These are phyloP conservation scores for Sander lucioperca DNA, from an alignment of 2,113 vertebrate genomes.

Conservation along the genomic window DNA sequence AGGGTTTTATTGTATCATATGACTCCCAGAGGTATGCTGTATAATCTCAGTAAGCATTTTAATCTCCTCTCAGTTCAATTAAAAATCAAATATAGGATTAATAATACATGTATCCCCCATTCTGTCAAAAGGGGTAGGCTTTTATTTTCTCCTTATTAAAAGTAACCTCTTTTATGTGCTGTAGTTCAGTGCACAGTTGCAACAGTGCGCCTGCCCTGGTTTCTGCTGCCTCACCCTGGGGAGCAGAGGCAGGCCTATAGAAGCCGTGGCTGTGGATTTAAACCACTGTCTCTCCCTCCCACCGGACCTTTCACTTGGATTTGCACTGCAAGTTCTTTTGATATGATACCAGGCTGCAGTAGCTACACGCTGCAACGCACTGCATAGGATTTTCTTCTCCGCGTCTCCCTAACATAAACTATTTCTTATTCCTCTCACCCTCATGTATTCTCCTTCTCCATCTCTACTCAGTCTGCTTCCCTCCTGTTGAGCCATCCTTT, in stretches of 20 bases:
- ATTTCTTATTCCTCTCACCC: constrained; percentile 1
- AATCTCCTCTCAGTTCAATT: constrained; percentile 26
- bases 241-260: constrained; percentile 5
- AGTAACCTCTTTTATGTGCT: background rate
- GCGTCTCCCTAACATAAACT: constrained; percentile 10
- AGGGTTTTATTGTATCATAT: constrained; percentile 11
- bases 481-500: constrained; percentile 29
- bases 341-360: constrained; percentile 7
- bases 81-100: background rate
- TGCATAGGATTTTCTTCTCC: background rate
- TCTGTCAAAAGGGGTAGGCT: background rate
- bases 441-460: constrained; percentile 22
- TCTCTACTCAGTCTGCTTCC: background rate
- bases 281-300: constrained; percentile 8
- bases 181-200: background rate
- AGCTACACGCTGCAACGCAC: background rate
- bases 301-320: constrained; percentile 12
- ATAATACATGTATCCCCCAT: background rate
- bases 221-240: constrained; percentile 44
- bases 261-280: constrained; percentile 25
- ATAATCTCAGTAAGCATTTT: constrained; percentile 2
- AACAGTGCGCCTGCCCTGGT: constrained; percentile 60
- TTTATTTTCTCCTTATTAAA: constrained; percentile 18
- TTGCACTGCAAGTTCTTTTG: constrained; percentile 12
- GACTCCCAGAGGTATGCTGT: background rate